A percentile compares a stretch with the other conserved stretches of the same genome.
Evolutionary conservation across 2,888 invertebrate species (phyloP).

Genomic region (Ophion obscuratus): DNA sequence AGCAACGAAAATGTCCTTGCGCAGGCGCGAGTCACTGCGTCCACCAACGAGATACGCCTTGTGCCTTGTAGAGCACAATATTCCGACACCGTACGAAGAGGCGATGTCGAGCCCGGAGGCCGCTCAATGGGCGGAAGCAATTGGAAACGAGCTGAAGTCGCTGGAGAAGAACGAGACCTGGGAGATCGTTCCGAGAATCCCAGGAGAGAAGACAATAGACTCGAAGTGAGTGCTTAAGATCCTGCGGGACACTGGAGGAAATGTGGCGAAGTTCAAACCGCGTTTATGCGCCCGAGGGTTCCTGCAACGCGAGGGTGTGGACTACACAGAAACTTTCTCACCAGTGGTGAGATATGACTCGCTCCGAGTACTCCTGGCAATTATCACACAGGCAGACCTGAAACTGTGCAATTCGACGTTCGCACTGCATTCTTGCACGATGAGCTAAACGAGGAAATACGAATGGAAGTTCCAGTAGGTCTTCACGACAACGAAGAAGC

Average conservation of each 20-base stretch:
- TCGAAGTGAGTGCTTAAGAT: not conserved
- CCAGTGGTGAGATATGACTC: conserved; percentile 12
- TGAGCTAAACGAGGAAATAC: too few relatives aligned
- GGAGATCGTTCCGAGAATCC: not conserved
- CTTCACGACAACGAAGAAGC: too few relatives aligned
- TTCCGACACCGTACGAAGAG: not conserved
- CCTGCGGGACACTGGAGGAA: conserved; percentile 12
- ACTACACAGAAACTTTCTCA: conserved; percentile 17
- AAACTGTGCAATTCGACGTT: conserved; percentile 27
- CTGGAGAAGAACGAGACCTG: not conserved
- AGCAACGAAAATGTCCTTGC: not conserved
- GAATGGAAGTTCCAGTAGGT: too few relatives aligned
- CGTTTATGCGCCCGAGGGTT: conserved; percentile 16
- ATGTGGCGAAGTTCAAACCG: not conserved
- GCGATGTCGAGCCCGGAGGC: not conserved
- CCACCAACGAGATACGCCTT: not conserved
- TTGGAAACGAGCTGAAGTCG: not conserved
- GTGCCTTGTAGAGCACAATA: not conserved
- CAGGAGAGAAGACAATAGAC: not conserved
- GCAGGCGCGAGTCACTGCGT: not conserved
- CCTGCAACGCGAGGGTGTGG: conserved; percentile 33
- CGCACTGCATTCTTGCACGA: conserved; percentile 27
- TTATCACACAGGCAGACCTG: conserved; percentile 9
- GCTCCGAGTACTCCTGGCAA: not conserved
- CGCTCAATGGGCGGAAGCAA: not conserved